Evolutionary conservation across 1,140 invertebrate species (phyloP).

Genomic region (Probaryconus sp.): DNA sequence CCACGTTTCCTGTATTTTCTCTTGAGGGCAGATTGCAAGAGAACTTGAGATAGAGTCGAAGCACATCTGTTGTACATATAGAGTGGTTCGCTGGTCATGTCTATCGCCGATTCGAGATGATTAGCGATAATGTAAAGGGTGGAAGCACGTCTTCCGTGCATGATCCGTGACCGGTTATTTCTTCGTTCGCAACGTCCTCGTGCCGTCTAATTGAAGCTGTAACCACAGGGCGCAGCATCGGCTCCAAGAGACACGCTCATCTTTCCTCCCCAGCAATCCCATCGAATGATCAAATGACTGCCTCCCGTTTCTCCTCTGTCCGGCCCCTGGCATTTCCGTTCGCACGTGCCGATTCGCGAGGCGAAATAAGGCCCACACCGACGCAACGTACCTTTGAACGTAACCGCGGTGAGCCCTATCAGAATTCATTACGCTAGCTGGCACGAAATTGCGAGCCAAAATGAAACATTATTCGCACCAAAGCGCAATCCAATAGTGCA

Average conservation of each 20-base stretch:
- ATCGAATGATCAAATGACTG: conserved; percentile 73
- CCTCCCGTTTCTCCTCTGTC: conserved; percentile 71
- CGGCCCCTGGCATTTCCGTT: conserved; percentile 68
- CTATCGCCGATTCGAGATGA: conserved; percentile 68
- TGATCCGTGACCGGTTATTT: conserved; percentile 61
- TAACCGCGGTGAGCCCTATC: conserved; percentile 20
- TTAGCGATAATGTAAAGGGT: conserved; percentile 74
- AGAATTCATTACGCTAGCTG: conserved; percentile 45
- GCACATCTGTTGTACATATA: conserved; percentile 27
- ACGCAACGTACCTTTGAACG: conserved; percentile 18
- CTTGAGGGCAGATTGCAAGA: not conserved
- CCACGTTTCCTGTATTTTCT: conserved; percentile 19
- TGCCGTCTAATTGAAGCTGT: conserved; percentile 74
- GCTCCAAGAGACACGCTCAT: conserved; percentile 53
- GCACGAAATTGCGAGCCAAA: conserved; percentile 39
- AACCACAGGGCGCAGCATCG: conserved; percentile 73
- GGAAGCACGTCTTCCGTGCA: conserved; percentile 65
- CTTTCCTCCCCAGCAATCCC: conserved; percentile 58
- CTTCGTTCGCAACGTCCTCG: conserved; percentile 38
- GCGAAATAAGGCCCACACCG: conserved; percentile 31
- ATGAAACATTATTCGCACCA: conserved; percentile 41
- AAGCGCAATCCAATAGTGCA: conserved; percentile 20
- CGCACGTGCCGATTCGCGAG: conserved; percentile 69
- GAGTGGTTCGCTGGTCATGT: conserved; percentile 27
- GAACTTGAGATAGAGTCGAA: conserved; percentile 10